Percentiles rank a stretch among this genome's conserved stretches.
These are phyloP conservation scores for Candoia aspera DNA, from an alignment of 2,113 vertebrate genomes.

Conservation along the genomic window DNA sequence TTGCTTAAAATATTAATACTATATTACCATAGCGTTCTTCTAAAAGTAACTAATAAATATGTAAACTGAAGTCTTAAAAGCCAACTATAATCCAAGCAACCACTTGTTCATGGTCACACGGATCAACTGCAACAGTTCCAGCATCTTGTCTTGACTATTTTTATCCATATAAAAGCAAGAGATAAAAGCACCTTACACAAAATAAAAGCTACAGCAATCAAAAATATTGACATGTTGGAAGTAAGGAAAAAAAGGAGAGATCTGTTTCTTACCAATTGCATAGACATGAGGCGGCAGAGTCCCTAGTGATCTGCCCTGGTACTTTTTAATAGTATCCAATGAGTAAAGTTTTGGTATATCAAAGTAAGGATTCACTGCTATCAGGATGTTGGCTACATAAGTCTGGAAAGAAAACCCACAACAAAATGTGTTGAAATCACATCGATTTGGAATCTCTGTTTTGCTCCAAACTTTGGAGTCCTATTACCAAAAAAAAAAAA, in stretches of 20 bases:
- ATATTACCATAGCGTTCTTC: not conserved
- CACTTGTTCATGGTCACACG: not conserved
- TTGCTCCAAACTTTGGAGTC: not conserved
- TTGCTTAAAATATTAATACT: not conserved
- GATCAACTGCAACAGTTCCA: not conserved
- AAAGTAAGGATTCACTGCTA: slow-evolving; percentile 96
- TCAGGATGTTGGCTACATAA: slow-evolving; percentile 97
- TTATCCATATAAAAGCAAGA: slow-evolving; percentile 22
- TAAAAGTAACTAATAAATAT: not conserved
- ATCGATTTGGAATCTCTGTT: not conserved
- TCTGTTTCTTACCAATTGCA: slow-evolving; percentile 85
- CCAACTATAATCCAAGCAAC: not conserved
- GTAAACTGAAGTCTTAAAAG: not conserved
- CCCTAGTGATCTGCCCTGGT: slow-evolving; percentile 91
- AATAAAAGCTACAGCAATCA: slow-evolving; percentile 11
- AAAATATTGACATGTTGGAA: not conserved
- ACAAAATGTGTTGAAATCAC: slow-evolving; percentile 25
- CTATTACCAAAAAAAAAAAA: not conserved
- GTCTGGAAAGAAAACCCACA: slow-evolving; percentile 79
- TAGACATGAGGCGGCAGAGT: slow-evolving; percentile 95
- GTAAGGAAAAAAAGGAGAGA: not conserved
- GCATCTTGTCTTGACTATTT: slow-evolving; percentile 14
- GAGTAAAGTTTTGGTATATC: slow-evolving; percentile 95
- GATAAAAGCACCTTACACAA: not conserved
- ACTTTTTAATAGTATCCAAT: slow-evolving; percentile 85